A percentile compares a stretch with the other conserved stretches of the same genome.
Evolutionary conservation across 2,888 invertebrate genomes (phyloP).

Genomic region (Bugulina stolonifera): DNA sequence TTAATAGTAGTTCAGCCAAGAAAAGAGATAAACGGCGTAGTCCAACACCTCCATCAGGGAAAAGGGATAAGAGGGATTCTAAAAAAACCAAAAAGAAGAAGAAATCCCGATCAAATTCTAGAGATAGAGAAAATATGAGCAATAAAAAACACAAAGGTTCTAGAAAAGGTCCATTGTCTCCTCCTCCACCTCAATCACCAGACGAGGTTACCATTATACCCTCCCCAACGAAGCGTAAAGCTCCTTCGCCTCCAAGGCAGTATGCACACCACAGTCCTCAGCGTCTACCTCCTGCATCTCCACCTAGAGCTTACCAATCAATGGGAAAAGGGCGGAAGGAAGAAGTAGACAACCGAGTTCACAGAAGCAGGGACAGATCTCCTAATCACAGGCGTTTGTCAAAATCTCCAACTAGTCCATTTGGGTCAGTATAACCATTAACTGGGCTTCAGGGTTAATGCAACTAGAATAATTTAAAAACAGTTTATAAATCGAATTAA

Average conservation of each 20-base stretch:
- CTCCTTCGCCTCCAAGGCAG: constrained; percentile 16
- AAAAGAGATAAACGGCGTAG: constrained; percentile 26
- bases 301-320: constrained; percentile 13
- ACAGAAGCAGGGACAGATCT: constrained; percentile 8
- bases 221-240: neutral
- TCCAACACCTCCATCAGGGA: neutral
- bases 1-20: neutral
- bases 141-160: neutral
- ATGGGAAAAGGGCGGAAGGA: constrained; percentile 1
- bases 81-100: constrained; percentile 25
- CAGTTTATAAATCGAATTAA: too few species aligned
- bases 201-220: neutral
- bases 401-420: constrained; percentile 24
- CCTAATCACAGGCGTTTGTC: neutral
- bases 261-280: neutral
- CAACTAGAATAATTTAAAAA: too few species aligned
- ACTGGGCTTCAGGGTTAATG: neutral
- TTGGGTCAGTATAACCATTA: neutral
- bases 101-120: constrained; percentile 8
- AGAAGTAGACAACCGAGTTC: neutral
- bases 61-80: constrained; percentile 5
- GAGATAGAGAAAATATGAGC: constrained; percentile 3
- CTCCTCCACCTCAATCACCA: neutral
- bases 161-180: neutral
- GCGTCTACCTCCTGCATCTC: neutral